Percentiles rank a stretch among this genome's conserved stretches.
These are phyloP conservation scores for Apodemus speciosus DNA, from an alignment of 2,113 vertebrate species.

Conservation along the genomic window DNA sequence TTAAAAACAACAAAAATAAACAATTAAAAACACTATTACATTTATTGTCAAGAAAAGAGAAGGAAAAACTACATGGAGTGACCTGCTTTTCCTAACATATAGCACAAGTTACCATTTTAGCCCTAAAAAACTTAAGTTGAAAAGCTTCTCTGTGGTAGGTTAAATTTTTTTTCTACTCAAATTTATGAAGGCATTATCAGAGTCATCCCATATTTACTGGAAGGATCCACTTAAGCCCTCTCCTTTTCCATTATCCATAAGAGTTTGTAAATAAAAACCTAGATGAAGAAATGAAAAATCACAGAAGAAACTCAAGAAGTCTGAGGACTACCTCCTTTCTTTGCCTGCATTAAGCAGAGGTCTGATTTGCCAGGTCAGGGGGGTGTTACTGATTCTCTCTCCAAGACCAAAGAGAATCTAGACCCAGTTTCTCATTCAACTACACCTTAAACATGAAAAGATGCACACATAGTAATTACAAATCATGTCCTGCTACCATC, in stretches of 20 bases:
- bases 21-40: not conserved
- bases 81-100: not conserved
- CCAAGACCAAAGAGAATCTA: not conserved
- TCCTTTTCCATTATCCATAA: not conserved
- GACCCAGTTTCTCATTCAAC: not conserved
- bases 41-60: not conserved
- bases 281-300: not conserved
- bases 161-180: not conserved
- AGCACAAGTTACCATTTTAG: not conserved
- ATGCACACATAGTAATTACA: not conserved
- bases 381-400: accelerated
- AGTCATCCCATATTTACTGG: not conserved
- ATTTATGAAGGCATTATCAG: not conserved
- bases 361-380: not conserved
- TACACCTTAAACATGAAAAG: not conserved
- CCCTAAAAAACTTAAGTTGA: not conserved
- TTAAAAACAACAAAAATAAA: not conserved
- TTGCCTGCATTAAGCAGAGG: not conserved
- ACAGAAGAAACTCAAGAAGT: not conserved
- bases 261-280: not conserved
- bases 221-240: not conserved
- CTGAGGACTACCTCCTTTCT: not conserved
- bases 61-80: not conserved
- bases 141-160: not conserved
- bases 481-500: not conserved